Evolutionary conservation across 2,797 vertebrate genomes (phyloP).

Genomic region (Gymnoscopelus microlampas): DNA sequence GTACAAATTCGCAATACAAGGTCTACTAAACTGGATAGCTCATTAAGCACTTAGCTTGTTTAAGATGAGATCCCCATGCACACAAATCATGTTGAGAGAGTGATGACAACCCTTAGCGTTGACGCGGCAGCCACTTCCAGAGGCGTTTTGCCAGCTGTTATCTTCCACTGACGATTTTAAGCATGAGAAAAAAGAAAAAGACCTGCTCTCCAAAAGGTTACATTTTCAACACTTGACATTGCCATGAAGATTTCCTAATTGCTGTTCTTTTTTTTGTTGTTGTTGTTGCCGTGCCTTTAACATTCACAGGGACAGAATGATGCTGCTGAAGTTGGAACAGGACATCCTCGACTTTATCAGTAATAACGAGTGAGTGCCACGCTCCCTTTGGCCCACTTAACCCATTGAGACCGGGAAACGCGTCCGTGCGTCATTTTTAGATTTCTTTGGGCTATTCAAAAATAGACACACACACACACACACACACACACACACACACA

Average conservation of each 20-base stretch:
- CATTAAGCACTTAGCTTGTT: too few species aligned
- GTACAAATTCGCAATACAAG: too few species aligned
- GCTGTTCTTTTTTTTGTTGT: neutral
- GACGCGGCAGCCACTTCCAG: neutral
- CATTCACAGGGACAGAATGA: conserved; percentile 93
- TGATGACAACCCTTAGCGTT: too few species aligned
- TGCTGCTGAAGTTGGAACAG: conserved; percentile 98
- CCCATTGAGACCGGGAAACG: too few species aligned
- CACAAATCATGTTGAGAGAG: too few species aligned
- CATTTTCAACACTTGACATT: conserved; percentile 2
- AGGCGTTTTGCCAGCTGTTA: neutral
- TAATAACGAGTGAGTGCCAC: conserved; percentile 94
- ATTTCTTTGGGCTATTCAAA: too few species aligned
- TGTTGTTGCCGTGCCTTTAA: too few species aligned
- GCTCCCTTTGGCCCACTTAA: neutral
- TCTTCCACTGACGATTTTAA: neutral
- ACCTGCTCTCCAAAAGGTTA: conserved; percentile 7
- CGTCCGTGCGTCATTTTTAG: too few species aligned
- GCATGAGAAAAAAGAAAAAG: neutral
- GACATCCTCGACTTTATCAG: conserved; percentile 99
- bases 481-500: too few species aligned
- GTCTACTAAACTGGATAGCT: too few species aligned
- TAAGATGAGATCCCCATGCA: too few species aligned
- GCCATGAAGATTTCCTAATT: conserved; percentile 15
- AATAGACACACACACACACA: too few species aligned